phyloP scores from a whole-genome alignment of 2,888 invertebrate genomes.

The Hypselothyrea guttata region DNA sequence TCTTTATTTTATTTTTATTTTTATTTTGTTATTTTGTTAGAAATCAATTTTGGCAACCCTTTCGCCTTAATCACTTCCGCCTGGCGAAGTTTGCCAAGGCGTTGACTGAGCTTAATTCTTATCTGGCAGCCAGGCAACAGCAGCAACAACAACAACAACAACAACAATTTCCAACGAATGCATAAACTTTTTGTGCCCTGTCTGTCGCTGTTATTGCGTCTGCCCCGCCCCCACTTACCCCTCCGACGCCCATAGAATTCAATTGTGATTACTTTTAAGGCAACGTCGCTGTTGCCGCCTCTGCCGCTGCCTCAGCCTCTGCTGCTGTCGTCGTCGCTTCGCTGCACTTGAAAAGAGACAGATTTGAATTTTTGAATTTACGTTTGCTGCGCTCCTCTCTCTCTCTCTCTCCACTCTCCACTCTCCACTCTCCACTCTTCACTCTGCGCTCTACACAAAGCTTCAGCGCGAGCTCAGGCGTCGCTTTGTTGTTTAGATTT shows the following conservation, averaged over 20 bases:
- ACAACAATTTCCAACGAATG: slow-evolving; percentile 12
- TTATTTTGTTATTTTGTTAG: slow-evolving; percentile 18
- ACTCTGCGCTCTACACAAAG: slow-evolving; percentile 42
- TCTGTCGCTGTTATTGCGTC: slow-evolving; percentile 9
- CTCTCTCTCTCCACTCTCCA: slow-evolving; percentile 12
- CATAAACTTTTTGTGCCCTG: slow-evolving; percentile 28
- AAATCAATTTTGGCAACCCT: slow-evolving; percentile 55
- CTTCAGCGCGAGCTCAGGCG: slow-evolving; percentile 43
- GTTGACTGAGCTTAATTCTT: slow-evolving; percentile 43
- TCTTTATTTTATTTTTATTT: slow-evolving; percentile 4
- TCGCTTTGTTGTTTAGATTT: slow-evolving; percentile 46
- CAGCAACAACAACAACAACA: slow-evolving; percentile 9
- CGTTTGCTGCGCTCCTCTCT: slow-evolving; percentile 15
- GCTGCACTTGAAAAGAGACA: slow-evolving; percentile 65
- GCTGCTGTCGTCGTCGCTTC: slow-evolving; percentile 40
- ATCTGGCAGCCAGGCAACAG: slow-evolving; percentile 37
- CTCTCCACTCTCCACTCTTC: too few species aligned
- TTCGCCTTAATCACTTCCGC: slow-evolving; percentile 61
- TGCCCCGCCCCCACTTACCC: not conserved
- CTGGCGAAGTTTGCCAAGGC: slow-evolving; percentile 43
- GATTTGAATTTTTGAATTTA: slow-evolving; percentile 57
- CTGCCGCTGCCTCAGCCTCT: slow-evolving; percentile 6
- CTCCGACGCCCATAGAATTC: slow-evolving; percentile 43
- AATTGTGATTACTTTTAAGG: slow-evolving; percentile 69
- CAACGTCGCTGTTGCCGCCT: slow-evolving; percentile 30